A percentile compares a stretch with the other conserved stretches of the same genome.
Conservation (phyloP, 1,140 invertebrate genomes). For the Zaprionus davidi region DNA sequence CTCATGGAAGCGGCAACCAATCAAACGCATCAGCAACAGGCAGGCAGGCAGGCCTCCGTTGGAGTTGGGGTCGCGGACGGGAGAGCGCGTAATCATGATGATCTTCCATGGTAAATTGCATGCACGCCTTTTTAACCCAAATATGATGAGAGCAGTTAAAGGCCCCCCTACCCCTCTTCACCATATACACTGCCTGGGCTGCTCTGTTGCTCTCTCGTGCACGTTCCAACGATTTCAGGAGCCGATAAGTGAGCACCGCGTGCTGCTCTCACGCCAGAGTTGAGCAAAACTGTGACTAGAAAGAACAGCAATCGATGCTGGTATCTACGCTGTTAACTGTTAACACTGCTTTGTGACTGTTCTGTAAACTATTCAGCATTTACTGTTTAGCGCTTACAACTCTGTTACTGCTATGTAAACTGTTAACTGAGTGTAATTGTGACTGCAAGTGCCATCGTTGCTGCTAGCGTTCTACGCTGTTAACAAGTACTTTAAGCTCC, state of each 20-base stretch:
- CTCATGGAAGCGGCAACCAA: conserved; percentile 34
- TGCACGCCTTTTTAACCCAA: conserved; percentile 78
- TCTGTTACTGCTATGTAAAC: too few relatives aligned
- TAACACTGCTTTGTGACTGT: neutral
- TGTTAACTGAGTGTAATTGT: neutral
- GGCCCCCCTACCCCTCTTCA: neutral
- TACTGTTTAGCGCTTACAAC: too few relatives aligned
- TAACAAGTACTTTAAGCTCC: neutral
- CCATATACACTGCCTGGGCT: neutral
- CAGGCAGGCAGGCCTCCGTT: neutral
- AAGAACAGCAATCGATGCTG: neutral
- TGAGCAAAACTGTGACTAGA: neutral
- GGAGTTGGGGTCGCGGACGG: neutral
- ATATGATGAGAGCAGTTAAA: conserved; percentile 46
- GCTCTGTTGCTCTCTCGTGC: neutral
- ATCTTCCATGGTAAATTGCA: conserved; percentile 66
- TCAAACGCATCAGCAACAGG: conserved; percentile 63
- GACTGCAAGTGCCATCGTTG: neutral
- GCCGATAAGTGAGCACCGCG: conserved; percentile 54
- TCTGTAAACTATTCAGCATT: neutral
- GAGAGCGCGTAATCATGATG: conserved; percentile 44
- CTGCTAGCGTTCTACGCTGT: neutral
- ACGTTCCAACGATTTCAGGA: conserved; percentile 49
- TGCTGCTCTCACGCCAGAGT: neutral
- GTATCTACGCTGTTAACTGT: neutral